phyloP scores from a whole-genome alignment of 2,797 vertebrate genomes.

The Orientallactaga sibirica region DNA sequence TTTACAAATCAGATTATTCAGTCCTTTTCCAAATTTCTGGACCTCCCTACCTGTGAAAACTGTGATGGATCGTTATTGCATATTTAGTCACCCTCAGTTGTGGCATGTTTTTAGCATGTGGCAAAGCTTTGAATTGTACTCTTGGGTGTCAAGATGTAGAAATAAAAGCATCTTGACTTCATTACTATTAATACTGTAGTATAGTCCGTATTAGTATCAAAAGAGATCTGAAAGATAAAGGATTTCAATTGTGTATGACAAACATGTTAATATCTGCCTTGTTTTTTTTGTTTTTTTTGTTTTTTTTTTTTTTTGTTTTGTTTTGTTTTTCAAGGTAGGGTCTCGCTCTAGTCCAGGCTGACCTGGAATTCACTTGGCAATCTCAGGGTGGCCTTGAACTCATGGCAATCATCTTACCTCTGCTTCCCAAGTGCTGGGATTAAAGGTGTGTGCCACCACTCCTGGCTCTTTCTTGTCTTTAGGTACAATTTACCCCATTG shows the following conservation, averaged over 20 bases:
- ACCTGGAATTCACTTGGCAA: no score
- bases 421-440: no score
- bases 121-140: background rate
- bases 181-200: background rate
- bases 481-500: background rate
- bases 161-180: background rate
- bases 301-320: no score
- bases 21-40: background rate
- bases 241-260: background rate
- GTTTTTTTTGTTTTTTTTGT: no score
- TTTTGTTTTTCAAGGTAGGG: no score
- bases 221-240: background rate
- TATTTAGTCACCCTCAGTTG: background rate
- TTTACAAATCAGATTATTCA: background rate
- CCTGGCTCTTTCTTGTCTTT: background rate
- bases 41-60: background rate
- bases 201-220: background rate
- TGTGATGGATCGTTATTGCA: background rate
- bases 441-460: no score
- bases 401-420: no score
- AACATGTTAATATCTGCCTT: background rate
- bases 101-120: background rate
- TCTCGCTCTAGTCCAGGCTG: no score
- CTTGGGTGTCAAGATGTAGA: background rate
- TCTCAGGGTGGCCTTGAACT: no score